Conservation (phyloP, 2,113 vertebrate genomes). For the Leptobrachium ailaonicum region DNA sequence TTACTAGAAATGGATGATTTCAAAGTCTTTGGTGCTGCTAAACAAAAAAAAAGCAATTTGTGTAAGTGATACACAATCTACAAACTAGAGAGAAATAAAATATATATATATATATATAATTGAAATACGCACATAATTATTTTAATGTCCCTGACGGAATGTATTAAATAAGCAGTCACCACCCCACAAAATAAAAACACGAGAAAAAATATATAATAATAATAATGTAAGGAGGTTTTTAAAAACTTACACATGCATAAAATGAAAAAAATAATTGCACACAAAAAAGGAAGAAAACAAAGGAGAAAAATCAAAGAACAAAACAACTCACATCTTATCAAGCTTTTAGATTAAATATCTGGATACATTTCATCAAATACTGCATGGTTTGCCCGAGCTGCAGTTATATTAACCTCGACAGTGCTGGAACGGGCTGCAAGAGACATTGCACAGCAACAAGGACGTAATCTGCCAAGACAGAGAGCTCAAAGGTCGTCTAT, state of each 20-base stretch:
- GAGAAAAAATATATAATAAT: slow-evolving; percentile 57
- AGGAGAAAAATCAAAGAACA: not conserved
- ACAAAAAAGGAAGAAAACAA: slow-evolving; percentile 70
- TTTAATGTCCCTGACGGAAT: slow-evolving; percentile 98
- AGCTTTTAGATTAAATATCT: slow-evolving; percentile 97
- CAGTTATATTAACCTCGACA: slow-evolving; percentile 79
- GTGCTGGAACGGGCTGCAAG: slow-evolving; percentile 19
- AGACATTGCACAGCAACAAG: slow-evolving; percentile 32
- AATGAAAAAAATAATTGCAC: slow-evolving; percentile 96
- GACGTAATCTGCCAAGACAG: slow-evolving; percentile 2
- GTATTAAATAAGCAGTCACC: slow-evolving; percentile 99
- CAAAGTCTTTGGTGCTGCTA: slow-evolving; percentile 98
- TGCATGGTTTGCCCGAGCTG: slow-evolving; percentile 95
- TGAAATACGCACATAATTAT: slow-evolving; percentile 73
- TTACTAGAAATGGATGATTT: slow-evolving; percentile 92
- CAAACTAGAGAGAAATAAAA: slow-evolving; percentile 53
- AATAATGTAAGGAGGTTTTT: slow-evolving; percentile 81
- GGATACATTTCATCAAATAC: slow-evolving; percentile 94
- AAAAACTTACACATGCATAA: slow-evolving; percentile 94
- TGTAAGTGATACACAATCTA: slow-evolving; percentile 80
- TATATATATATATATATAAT: slow-evolving; percentile 7
- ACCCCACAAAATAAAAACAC: slow-evolving; percentile 82
- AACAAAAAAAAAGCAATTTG: slow-evolving; percentile 84
- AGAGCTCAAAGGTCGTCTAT: slow-evolving; percentile 76
- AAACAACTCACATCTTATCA: slow-evolving; percentile 87